phyloP scores from a whole-genome alignment of 2,113 vertebrate genomes.

The Petrocephalus microphthalmus region DNA sequence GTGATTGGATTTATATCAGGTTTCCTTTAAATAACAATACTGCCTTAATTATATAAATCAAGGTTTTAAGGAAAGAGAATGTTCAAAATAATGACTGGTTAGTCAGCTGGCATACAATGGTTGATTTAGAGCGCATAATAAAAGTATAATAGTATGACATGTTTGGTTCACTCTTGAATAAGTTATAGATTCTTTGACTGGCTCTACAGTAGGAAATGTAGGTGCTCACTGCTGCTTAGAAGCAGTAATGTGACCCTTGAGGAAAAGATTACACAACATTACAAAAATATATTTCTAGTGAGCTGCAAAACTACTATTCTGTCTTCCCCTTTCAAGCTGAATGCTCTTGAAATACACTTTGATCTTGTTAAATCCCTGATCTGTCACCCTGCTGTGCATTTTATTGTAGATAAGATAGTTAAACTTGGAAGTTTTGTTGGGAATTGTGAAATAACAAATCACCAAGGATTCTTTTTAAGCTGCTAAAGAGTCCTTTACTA shows the following conservation, averaged over 20 bases:
- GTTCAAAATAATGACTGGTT: not conserved
- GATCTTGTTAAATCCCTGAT: not conserved
- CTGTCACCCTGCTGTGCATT: not conserved
- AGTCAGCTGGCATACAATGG: not conserved
- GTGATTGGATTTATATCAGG: slow-evolving; percentile 40
- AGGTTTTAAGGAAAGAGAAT: slow-evolving; percentile 54
- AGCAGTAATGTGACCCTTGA: not conserved
- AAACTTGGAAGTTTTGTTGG: not conserved
- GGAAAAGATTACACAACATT: not conserved
- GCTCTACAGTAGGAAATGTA: not conserved
- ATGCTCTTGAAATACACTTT: not conserved
- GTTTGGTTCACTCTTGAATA: not conserved
- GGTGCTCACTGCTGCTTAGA: not conserved
- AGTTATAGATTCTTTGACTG: not conserved
- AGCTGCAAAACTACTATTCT: not conserved
- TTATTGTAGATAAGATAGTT: not conserved
- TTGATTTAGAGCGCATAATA: not conserved
- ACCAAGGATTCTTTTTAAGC: not conserved
- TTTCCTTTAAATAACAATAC: slow-evolving; percentile 54
- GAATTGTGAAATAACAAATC: not conserved
- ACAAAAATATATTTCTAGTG: not conserved
- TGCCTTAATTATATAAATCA: slow-evolving; percentile 48
- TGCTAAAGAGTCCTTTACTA: not conserved
- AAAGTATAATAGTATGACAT: not conserved
- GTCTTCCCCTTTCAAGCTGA: not conserved